Percentiles rank a stretch among this genome's conserved stretches.
Conservation (phyloP, 2,888 invertebrate species). For the Junonia oenone region DNA sequence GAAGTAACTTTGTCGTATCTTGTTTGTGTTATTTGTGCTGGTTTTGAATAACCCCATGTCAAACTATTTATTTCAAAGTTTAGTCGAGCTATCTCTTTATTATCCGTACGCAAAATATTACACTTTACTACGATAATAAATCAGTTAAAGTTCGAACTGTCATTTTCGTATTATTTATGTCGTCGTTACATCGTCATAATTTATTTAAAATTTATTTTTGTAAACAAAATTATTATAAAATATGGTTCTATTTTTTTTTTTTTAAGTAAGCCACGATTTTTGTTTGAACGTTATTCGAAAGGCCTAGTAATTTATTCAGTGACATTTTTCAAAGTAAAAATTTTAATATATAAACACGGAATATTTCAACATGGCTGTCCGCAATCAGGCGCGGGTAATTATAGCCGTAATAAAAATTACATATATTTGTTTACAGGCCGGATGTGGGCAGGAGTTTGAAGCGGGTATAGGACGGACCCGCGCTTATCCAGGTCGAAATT, state of each 20-base stretch:
- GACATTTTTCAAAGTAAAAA: slow-evolving; percentile 3
- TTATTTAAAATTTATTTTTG: not conserved
- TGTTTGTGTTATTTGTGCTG: slow-evolving; percentile 50
- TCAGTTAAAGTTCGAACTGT: not conserved
- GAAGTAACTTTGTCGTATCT: slow-evolving; percentile 52
- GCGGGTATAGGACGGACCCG: slow-evolving; percentile 33
- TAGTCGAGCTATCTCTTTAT: not conserved
- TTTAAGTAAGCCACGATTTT: not conserved
- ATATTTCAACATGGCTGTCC: slow-evolving; percentile 16
- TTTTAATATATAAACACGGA: slow-evolving; percentile 4
- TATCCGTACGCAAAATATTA: not conserved
- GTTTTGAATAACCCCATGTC: slow-evolving; percentile 34
- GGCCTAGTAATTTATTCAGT: not conserved
- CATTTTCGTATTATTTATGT: not conserved
- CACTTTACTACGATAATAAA: not conserved
- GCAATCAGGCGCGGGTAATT: slow-evolving; percentile 31
- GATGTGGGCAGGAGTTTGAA: slow-evolving; percentile 60
- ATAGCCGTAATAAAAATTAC: slow-evolving; percentile 52
- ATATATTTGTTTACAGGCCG: slow-evolving; percentile 57
- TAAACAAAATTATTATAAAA: not conserved
- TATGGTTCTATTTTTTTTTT: not conserved
- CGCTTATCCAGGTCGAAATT: slow-evolving; percentile 69
- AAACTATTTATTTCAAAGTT: slow-evolving; percentile 27
- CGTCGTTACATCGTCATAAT: not conserved
- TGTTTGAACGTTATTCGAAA: not conserved